Evolutionary conservation across 2,113 vertebrate genomes (phyloP), one percentile per base, ranked within the genome.

Genomic region (Notothenia rossii): DNA sequence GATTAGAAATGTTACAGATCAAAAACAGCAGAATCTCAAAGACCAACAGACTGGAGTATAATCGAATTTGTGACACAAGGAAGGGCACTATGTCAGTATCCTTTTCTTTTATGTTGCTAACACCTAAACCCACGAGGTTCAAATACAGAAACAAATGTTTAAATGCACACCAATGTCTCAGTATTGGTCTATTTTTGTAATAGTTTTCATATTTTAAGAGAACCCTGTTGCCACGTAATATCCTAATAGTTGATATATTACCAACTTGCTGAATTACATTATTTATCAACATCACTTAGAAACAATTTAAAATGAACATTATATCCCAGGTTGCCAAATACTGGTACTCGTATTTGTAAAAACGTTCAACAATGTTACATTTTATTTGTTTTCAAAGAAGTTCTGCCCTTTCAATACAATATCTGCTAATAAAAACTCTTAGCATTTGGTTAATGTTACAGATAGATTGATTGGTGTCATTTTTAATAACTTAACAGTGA

Each of bases 11-110:
- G 63, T 13, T 80, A 60, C 62, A 58, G 61, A 82, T 72, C 75
- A 84, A n/a, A 81, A 86, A 64, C 40, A 56, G 48, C 60, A 61
- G 18, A 60, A 46, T 77, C 71, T 76, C 66, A 81, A 79, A 85
- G 74, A 59, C 77, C 65, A 66, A 60, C 60, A 40, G 63, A 62
- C 20, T 18, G 40, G 40, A 77, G 50, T 40, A n/a, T 22, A 61
- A 79, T 77, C 72, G 17, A 75, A 79, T 81, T 45, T 73, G 69
- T 62, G 56, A 29, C 53, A 56, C 36, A 59, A 73, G 54, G 11
- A 67, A 66, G 59, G 11, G 25, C 51, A 18, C 50, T 33, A 43
- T 65, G 62, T 75, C 62, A 60, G 43, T 64, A 71, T 68, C 56
- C 36, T 72, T 5, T 25, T 55, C 43, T 55, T 55, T 62, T 86